Evolutionary conservation across 1,140 invertebrate species (phyloP).

Genomic region (Pachypsylla venusta): DNA sequence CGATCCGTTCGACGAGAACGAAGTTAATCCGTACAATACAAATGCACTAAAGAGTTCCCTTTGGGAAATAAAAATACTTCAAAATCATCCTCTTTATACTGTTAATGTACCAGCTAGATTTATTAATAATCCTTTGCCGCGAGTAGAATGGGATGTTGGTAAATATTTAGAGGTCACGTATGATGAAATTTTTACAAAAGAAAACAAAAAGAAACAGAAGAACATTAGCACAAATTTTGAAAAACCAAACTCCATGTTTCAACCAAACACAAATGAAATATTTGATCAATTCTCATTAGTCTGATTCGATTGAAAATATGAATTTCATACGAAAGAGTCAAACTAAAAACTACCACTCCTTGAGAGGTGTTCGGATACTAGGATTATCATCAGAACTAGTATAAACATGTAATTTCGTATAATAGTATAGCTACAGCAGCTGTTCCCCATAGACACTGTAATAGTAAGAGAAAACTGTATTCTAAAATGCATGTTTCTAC

Average conservation of each 20-base stretch:
- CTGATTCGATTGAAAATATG: too few species aligned
- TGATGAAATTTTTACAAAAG: constrained; percentile 31
- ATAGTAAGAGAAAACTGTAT: too few species aligned
- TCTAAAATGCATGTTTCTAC: too few species aligned
- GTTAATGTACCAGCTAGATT: constrained; percentile 51
- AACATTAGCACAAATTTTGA: constrained; percentile 22
- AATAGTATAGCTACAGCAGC: too few species aligned
- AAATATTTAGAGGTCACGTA: constrained; percentile 41
- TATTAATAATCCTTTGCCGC: constrained; percentile 46
- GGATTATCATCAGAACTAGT: too few species aligned
- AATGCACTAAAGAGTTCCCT: constrained; percentile 71
- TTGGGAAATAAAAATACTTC: constrained; percentile 73
- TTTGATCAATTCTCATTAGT: constrained; percentile 9
- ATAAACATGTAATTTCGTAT: too few species aligned
- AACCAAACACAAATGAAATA: constrained; percentile 10
- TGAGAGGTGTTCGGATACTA: too few species aligned
- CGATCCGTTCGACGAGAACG: constrained; percentile 72
- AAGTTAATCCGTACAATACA: constrained; percentile 58
- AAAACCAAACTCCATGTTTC: constrained; percentile 16
- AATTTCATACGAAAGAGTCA: too few species aligned
- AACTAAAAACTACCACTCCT: too few species aligned
- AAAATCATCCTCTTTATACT: constrained; percentile 56
- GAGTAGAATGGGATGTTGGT: constrained; percentile 48
- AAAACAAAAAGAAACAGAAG: constrained; percentile 20
- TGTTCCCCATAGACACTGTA: too few species aligned